Base-by-base conservation (phyloP, 2,113 vertebrate genomes). In the Hiodon alosoides region DNA sequence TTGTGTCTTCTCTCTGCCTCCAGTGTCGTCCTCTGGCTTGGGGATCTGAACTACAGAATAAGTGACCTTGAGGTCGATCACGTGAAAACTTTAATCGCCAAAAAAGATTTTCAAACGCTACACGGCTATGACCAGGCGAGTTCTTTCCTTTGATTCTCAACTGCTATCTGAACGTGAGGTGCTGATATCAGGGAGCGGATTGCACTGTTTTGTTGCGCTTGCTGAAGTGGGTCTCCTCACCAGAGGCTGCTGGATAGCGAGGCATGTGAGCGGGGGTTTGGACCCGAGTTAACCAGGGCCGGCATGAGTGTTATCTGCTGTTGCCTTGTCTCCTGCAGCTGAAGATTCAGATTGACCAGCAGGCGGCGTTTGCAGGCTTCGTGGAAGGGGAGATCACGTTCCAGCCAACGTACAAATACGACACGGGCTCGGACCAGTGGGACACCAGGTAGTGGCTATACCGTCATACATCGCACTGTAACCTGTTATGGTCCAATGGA, bases 321-420 rank as follows among this genome's bases (percentile, higher is more conserved):
- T 62, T 73, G 5, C 5, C 13, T 13, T 79, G 4, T 80, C 16
- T 9, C 82, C 0, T n/a, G 47, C 78, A 99, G 97, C 91, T 99
- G 46, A 96, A 92, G 86, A 92, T 81, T 78, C 97, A 98, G 78
- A 94, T 96, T 76, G 90, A 94, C 14, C 89, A 92, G 50, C 89
- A 94, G 59, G 87, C 89, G 4, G 94, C 94, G 70, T 99, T 98
- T 83, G 90, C 91, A 68, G 96, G 93, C 78, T 99, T 97, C 80
- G 86, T 83, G 13, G 97, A 99, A 80, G 97, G 97, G 64, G 85
- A 91, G 65, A 92, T 99, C 76, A 82, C 88, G 5, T 99, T 99
- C 86, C 97, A 95, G 78, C 97, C 97, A 52, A 99, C 97, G 0
- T 99, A 99, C 79, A 99, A 98, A 82, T 99, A 98, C 0, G 94